phyloP scores from a whole-genome alignment of 2,113 vertebrate genomes.

The Chinchilla lanigera region DNA sequence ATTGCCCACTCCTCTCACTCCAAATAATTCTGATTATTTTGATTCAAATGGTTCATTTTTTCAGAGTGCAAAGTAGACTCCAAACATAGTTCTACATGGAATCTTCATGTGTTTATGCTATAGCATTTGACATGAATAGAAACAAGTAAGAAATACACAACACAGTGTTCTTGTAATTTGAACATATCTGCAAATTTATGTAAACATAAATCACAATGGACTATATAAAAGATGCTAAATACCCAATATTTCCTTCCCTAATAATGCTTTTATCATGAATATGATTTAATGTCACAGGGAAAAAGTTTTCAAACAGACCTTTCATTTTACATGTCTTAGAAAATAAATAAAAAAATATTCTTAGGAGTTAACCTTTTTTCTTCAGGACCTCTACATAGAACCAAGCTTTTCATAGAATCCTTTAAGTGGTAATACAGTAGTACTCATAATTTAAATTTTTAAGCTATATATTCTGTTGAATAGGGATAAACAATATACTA shows the following conservation, averaged over 20 bases:
- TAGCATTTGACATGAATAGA: constrained; percentile 58
- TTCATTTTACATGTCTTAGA: constrained; percentile 31
- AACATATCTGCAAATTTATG: constrained; percentile 49
- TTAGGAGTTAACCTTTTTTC: constrained; percentile 29
- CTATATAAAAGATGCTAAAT: neutral
- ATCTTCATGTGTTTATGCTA: constrained; percentile 41
- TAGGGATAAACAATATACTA: neutral
- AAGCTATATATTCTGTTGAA: neutral
- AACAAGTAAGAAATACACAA: constrained; percentile 73
- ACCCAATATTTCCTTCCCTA: constrained; percentile 54
- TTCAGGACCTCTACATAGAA: neutral
- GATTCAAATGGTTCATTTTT: neutral
- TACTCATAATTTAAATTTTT: constrained; percentile 8
- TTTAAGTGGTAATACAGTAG: neutral
- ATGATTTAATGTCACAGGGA: constrained; percentile 14
- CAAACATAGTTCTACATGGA: neutral
- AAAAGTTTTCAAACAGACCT: constrained; percentile 28
- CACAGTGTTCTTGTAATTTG: constrained; percentile 42
- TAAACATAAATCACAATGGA: constrained; percentile 48
- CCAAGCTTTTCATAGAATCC: neutral
- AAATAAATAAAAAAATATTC: constrained; percentile 8
- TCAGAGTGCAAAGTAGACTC: neutral
- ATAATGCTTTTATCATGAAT: constrained; percentile 49
- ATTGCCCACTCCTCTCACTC: neutral
- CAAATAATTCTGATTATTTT: neutral